These are phyloP conservation scores for Coremacera marginata DNA, from an alignment of 2,888 invertebrate species.

Conservation along the genomic window DNA sequence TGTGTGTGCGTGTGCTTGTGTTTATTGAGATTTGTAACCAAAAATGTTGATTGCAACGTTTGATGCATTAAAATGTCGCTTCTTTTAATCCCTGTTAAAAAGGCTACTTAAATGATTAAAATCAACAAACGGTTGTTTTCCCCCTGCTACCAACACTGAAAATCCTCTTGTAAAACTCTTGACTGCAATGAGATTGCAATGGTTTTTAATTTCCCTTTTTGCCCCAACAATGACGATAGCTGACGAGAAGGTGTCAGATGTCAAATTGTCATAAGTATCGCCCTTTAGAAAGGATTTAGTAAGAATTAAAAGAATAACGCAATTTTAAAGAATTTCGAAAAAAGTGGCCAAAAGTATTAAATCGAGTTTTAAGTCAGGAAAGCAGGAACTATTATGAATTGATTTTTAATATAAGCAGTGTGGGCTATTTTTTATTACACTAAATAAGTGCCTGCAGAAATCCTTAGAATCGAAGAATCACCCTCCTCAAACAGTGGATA, in stretches of 20 bases:
- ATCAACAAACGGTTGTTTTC: conserved; percentile 47
- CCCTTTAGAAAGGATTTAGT: neutral
- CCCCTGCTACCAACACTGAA: neutral
- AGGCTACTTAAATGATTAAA: conserved; percentile 54
- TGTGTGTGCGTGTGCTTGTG: neutral
- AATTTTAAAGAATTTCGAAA: neutral
- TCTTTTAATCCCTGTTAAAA: conserved; percentile 37
- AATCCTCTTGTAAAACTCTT: conserved; percentile 25
- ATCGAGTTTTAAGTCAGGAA: too few relatives aligned
- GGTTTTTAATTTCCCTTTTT: neutral
- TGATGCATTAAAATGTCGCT: conserved; percentile 23
- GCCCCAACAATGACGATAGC: neutral
- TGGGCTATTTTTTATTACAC: too few relatives aligned
- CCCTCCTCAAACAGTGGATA: neutral
- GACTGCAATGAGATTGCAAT: conserved; percentile 8
- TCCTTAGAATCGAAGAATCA: neutral
- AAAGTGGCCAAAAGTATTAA: neutral
- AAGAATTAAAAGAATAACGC: neutral
- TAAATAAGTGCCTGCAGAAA: too few relatives aligned
- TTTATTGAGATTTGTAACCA: conserved; percentile 19
- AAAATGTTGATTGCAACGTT: conserved; percentile 27
- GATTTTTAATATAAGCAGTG: too few relatives aligned
- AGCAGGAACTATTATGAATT: too few relatives aligned
- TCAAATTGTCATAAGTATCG: conserved; percentile 53
- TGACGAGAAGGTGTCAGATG: conserved; percentile 64